These are phyloP conservation scores for Thamnophis elegans DNA, from an alignment of 2,797 vertebrate species.

Conservation along the genomic window DNA sequence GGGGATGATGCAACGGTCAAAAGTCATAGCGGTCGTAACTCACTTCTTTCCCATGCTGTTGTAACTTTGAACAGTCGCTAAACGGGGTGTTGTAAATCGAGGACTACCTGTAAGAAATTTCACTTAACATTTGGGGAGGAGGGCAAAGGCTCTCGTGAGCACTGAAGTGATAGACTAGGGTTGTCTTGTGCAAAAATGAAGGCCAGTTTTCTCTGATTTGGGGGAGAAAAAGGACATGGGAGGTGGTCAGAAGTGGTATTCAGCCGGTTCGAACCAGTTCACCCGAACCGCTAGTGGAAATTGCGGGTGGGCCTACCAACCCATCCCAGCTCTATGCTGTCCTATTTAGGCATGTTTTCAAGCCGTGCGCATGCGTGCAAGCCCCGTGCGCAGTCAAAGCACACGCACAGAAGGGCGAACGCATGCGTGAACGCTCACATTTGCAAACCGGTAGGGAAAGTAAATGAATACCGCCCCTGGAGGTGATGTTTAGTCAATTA, in stretches of 20 bases:
- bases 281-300: too few relatives aligned
- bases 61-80: neutral
- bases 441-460: too few relatives aligned
- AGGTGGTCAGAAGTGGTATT: too few relatives aligned
- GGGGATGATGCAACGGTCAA: neutral
- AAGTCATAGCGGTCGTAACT: neutral
- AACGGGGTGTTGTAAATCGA: neutral
- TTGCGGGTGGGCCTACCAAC: too few relatives aligned
- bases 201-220: neutral
- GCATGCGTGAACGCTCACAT: too few relatives aligned
- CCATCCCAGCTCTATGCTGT: too few relatives aligned
- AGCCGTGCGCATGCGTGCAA: too few relatives aligned
- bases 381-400: too few relatives aligned
- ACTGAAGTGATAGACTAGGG: neutral
- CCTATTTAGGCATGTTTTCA: too few relatives aligned
- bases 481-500: neutral
- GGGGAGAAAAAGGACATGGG: neutral
- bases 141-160: neutral
- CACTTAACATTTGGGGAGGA: neutral
- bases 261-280: too few relatives aligned
- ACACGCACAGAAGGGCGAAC: too few relatives aligned
- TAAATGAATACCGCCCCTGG: neutral
- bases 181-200: neutral
- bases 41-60: fast-evolving
- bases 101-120: neutral